A percentile compares a stretch with the other conserved stretches of the same genome.
Evolutionary conservation across 2,888 invertebrate species (phyloP).

Genomic region (Ptychoptera contaminata): DNA sequence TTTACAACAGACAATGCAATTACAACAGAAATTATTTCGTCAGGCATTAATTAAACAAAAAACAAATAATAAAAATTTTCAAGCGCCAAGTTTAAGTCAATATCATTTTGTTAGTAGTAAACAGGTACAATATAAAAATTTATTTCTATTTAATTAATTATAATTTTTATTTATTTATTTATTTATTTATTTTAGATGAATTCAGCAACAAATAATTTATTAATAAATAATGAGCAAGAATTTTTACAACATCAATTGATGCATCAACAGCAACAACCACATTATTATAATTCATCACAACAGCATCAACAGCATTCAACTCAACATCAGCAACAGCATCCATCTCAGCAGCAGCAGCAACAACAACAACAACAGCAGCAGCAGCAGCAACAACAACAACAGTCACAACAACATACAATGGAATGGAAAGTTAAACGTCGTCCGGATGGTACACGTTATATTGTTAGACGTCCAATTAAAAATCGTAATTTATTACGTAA

Average conservation of each 20-base stretch:
- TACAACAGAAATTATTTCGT: conserved; percentile 48
- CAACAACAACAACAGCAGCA: background rate
- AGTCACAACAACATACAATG: conserved; percentile 28
- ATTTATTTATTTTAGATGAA: no score
- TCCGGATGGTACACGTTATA: conserved; percentile 60
- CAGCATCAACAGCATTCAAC: conserved; percentile 7
- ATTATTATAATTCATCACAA: conserved; percentile 2
- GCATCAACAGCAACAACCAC: no score
- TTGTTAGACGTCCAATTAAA: conserved; percentile 52
- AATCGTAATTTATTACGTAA: conserved; percentile 45
- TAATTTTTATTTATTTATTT: background rate
- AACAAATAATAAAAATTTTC: conserved; percentile 26
- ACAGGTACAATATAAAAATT: conserved; percentile 26
- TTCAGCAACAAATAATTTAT: no score
- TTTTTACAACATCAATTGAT: no score
- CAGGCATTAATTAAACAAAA: conserved; percentile 33
- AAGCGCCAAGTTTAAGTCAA: conserved; percentile 39
- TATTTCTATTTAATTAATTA: background rate
- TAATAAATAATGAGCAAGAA: no score
- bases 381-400: background rate
- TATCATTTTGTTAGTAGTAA: conserved; percentile 42
- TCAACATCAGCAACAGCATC: background rate
- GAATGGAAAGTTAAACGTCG: conserved; percentile 64
- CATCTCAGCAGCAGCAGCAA: background rate
- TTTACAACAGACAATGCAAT: conserved; percentile 48